These are phyloP conservation scores for Pseudoatta argentina DNA, from an alignment of 1,140 invertebrate genomes.

Conservation along the genomic window DNA sequence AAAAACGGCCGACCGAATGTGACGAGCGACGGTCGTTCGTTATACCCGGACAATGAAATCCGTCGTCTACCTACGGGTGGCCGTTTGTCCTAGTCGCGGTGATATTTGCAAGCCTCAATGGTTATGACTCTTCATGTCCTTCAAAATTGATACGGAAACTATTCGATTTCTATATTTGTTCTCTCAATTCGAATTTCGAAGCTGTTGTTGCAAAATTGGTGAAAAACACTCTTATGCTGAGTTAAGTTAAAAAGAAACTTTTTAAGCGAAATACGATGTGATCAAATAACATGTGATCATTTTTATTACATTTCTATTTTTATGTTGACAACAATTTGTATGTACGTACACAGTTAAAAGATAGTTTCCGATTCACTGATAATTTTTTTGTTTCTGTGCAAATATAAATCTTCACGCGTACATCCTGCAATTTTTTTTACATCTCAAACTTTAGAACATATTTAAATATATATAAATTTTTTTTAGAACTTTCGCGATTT, in stretches of 20 bases:
- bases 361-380: background rate
- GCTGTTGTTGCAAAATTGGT: background rate
- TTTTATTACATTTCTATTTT: constrained; percentile 10
- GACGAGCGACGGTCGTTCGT: constrained; percentile 51
- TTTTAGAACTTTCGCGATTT: background rate
- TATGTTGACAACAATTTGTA: background rate
- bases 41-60: constrained; percentile 53
- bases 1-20: constrained; percentile 37
- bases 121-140: constrained; percentile 36
- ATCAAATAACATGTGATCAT: background rate
- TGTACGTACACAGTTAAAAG: too few relatives aligned
- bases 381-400: background rate
- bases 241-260: background rate
- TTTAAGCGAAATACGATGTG: background rate
- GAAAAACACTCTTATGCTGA: too few relatives aligned
- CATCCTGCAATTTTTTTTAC: background rate
- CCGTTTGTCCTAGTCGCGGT: constrained; percentile 38
- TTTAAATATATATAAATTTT: background rate
- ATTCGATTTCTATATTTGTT: background rate
- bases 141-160: constrained; percentile 39
- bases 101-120: constrained; percentile 49
- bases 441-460: background rate
- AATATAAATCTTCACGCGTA: background rate
- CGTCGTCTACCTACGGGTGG: constrained; percentile 28
- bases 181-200: background rate